Conservation (phyloP, 2,797 vertebrate genomes). For the Microhierax caerulescens region DNA sequence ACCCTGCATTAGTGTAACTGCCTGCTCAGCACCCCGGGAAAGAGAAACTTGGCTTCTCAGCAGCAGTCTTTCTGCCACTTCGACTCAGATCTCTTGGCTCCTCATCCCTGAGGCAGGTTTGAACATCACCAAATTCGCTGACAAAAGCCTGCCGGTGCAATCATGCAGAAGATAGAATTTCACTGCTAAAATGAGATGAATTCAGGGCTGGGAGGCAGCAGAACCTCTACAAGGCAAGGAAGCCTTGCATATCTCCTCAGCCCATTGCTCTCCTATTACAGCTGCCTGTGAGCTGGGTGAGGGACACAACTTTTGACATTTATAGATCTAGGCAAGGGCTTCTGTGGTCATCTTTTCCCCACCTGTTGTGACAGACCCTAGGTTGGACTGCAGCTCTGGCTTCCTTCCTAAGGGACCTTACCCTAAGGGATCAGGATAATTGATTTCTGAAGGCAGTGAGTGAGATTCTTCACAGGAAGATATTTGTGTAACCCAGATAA, state of each 20-base stretch:
- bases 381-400: neutral
- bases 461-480: neutral
- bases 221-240: neutral
- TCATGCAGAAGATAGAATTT: conserved; percentile 46
- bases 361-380: neutral
- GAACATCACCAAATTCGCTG: conserved; percentile 44
- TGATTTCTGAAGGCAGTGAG: neutral
- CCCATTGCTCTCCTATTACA: neutral
- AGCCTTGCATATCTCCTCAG: neutral
- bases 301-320: neutral
- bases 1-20: conserved; percentile 60
- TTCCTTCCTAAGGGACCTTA: neutral
- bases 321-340: neutral
- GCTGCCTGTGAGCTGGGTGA: neutral
- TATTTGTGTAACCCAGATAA: neutral
- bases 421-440: neutral
- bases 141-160: conserved; percentile 43
- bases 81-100: conserved; percentile 62
- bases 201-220: neutral
- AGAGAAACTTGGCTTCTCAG: conserved; percentile 66
- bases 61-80: conserved; percentile 70
- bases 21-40: conserved; percentile 32
- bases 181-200: conserved; percentile 5
- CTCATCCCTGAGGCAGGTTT: conserved; percentile 37
- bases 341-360: neutral